A percentile compares a stretch with the other conserved stretches of the same genome.
Conservation (phyloP, 2,888 invertebrate species). For the Drosophila barbarae region DNA sequence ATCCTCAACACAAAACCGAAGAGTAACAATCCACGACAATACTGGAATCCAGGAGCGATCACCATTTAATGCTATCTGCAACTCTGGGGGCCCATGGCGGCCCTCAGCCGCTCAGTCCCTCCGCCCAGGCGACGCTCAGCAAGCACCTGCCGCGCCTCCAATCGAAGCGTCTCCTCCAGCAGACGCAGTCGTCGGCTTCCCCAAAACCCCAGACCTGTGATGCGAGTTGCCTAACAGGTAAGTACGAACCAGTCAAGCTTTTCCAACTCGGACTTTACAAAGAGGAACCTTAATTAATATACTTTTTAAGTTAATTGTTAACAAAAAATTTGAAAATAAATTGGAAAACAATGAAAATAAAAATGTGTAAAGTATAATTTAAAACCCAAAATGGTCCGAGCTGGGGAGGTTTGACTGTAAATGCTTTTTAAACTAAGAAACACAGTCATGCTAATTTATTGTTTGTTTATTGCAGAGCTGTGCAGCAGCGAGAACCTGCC, state of each 20-base stretch:
- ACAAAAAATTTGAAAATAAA: too few relatives aligned
- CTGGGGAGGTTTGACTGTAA: slow-evolving; percentile 5
- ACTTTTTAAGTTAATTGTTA: neutral
- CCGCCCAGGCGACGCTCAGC: slow-evolving; percentile 79
- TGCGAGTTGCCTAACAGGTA: slow-evolving; percentile 79
- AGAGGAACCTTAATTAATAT: neutral
- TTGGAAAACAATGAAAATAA: too few relatives aligned
- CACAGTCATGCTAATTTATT: slow-evolving; percentile 8
- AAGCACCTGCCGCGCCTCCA: slow-evolving; percentile 79
- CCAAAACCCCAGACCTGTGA: slow-evolving; percentile 74
- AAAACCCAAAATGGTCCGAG: neutral
- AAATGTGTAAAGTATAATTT: neutral
- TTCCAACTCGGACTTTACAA: neutral
- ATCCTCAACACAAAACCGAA: slow-evolving; percentile 1
- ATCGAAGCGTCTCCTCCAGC: slow-evolving; percentile 75
- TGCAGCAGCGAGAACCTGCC: slow-evolving; percentile 95
- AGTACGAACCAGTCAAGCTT: slow-evolving; percentile 17
- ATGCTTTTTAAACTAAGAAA: neutral
- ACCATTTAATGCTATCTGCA: slow-evolving; percentile 73
- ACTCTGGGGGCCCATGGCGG: slow-evolving; percentile 76
- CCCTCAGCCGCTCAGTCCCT: slow-evolving; percentile 78
- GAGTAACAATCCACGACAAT: slow-evolving; percentile 10
- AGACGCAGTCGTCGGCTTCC: slow-evolving; percentile 25
- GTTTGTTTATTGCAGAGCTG: slow-evolving; percentile 83
- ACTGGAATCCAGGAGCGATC: slow-evolving; percentile 24